phyloP scores from a whole-genome alignment of 35 echinoderm and acorn worm genomes.

The Amphiura filiformis region DNA sequence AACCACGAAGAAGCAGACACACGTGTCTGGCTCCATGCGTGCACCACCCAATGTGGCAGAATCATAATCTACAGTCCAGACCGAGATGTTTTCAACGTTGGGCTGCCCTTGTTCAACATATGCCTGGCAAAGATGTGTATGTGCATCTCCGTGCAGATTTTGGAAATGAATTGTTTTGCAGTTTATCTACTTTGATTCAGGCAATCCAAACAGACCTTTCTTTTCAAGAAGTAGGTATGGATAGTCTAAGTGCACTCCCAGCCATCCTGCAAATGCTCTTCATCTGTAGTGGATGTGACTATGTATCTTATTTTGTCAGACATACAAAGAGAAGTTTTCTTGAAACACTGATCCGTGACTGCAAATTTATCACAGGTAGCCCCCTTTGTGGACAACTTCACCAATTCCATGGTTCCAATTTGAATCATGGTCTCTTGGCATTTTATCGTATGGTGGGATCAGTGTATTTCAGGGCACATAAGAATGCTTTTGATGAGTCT shows the following conservation, averaged over 20 bases:
- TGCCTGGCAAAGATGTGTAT: not conserved
- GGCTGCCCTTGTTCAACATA: not conserved
- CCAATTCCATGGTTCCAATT: not conserved
- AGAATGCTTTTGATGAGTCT: not conserved
- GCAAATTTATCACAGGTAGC: not conserved
- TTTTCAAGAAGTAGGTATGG: not conserved
- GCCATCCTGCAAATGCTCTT: not conserved
- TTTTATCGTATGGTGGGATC: slow-evolving; percentile 6
- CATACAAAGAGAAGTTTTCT: slow-evolving; percentile 13
- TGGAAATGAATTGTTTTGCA: not conserved
- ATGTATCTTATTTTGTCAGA: not conserved
- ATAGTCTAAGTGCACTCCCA: not conserved
- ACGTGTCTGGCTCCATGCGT: not conserved
- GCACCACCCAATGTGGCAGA: not conserved
- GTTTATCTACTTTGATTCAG: not conserved
- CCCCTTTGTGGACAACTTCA: not conserved
- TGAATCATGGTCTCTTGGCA: not conserved
- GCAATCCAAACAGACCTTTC: not conserved
- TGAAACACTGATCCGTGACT: not conserved
- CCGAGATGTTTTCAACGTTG: not conserved
- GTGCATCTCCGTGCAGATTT: not conserved
- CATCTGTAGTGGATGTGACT: not conserved
- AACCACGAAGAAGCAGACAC: not conserved
- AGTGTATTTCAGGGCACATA: slow-evolving; percentile 19
- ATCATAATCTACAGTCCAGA: not conserved